Base-by-base conservation (phyloP, 2,113 vertebrate genomes). In the Cettia cetti region DNA sequence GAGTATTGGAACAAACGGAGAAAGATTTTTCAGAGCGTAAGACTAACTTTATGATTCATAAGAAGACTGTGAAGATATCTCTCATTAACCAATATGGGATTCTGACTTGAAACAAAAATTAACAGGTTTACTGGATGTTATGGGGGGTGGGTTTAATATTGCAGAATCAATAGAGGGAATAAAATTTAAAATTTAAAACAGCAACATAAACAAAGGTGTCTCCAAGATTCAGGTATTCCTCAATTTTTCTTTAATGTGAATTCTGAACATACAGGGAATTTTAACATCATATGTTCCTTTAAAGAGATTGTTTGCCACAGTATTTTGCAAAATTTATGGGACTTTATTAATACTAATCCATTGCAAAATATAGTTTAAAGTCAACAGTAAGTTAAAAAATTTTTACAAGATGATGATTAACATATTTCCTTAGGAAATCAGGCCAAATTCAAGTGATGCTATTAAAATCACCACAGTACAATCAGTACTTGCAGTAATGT, bases 121-220 rank as follows among this genome's bases (percentile, higher is more conserved):
- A 39, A 64, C 11, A 79, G 15, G 47, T 75, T 37, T 68, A 52
- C 15, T 52, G 17, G 21, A 47, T 71, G 17, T 9, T 37, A 20
- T 15, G 5, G 5, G 8, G 20, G 26, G 7, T 45, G n/a, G 4
- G 28, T 12, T 84, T 47, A 74, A 72, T 54, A 76, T 2, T 77
- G 18, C 7, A 52, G 44, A 80, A 49, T 17, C 31, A 50, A 49
- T 19, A 47, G 4, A 64, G 13, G 5, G 3, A 72, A 68, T 76
- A 71, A 59, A 68, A 52, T 23, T 11, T 18, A 60, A 61, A 69
- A 33, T 33, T 4, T 24, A 84, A 89, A 86, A 39, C 3, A 79
- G 6, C 39, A 77, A 15, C 12, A 45, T 26, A 47, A 76, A 60
- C 0, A 0, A 86, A 60, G 2, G 3, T 49, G 3, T 47, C 72